Evolutionary conservation across 30 jellyfish, hydroid and myxozoan genomes (phyloP), one percentile per base, ranked within the genome.

Genomic region (Pelagia noctiluca): DNA sequence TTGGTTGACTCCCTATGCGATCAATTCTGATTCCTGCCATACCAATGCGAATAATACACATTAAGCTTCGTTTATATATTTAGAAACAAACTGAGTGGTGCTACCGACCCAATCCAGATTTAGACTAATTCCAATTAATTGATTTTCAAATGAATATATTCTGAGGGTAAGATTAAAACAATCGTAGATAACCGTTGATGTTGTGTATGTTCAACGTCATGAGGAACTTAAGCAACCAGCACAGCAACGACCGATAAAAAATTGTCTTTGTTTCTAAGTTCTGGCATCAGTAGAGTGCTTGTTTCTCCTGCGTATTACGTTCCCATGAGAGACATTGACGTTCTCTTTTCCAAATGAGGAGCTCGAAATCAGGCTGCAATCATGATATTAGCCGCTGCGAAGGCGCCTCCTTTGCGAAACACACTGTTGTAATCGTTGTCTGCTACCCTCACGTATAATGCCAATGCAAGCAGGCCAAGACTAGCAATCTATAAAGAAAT

Each of bases 371-470:
- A n/a, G n/a, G 86, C 96, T 46, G 86, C 96, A 2, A 86, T 64
- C 96, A 86, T 75, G 49, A 86, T 86, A 65, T 86, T 86, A 11
- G 89, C 84, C 1, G 96, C 85, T 19, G 96, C 87, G 30, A 68
- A 61, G 18, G 82, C 80, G 18, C 96, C 96, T 2, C 96, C 96
- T 50, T 76, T 76, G 32, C 96, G 89, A 48, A 75, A 76, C 29
- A 75, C 88, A 47, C 79, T 64, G 83, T 66, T 67, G 60, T 71
- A 86, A 24, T 86, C 96, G 28, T 75, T 86, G 85, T 67, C 88
- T 34, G 75, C 71, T 0, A 86, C 88, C 64, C 96, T 19, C 11
- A 75, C 54, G 80, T 76, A 86, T 0, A 78, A 63, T n/a, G 80
- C 96, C 22, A 86, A 34, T 1, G 86, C 90, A 30, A 86, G 71